Conservation (phyloP, 2,113 vertebrate genomes). For the Muntiacus reevesi region DNA sequence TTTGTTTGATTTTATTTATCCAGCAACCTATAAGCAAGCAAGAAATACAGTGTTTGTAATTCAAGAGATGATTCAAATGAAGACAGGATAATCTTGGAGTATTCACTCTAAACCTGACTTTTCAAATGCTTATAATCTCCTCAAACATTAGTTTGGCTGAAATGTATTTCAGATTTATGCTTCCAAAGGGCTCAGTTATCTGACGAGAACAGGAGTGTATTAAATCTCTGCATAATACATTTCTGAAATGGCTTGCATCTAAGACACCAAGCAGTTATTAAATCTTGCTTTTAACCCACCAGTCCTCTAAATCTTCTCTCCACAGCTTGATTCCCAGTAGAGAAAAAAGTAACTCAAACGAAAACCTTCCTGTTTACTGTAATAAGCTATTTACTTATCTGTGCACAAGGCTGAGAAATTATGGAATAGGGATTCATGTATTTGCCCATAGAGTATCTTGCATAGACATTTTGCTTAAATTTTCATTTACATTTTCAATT, state of each 20-base stretch:
- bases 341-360: conserved; percentile 28
- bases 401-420: conserved; percentile 21
- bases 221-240: conserved; percentile 42
- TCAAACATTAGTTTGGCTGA: conserved; percentile 37
- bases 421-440: background rate
- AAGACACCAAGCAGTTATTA: conserved; percentile 39
- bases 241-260: conserved; percentile 38
- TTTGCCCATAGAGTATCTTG: background rate
- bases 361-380: conserved; percentile 9
- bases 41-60: conserved; percentile 4
- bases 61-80: conserved; percentile 38
- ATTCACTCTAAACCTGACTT: conserved; percentile 37
- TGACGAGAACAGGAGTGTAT: conserved; percentile 41
- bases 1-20: conserved; percentile 31
- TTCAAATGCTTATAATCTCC: conserved; percentile 40
- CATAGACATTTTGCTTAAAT: background rate
- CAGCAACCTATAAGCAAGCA: background rate
- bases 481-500: conserved; percentile 38
- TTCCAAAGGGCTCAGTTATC: conserved; percentile 48
- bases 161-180: conserved; percentile 30
- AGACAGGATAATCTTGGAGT: conserved; percentile 20
- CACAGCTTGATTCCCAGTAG: conserved; percentile 12
- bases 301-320: conserved; percentile 48
- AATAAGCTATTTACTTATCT: conserved; percentile 42
- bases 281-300: conserved; percentile 53